Base-by-base conservation (phyloP, 2,888 invertebrate species). In the Cancer borealis region DNA sequence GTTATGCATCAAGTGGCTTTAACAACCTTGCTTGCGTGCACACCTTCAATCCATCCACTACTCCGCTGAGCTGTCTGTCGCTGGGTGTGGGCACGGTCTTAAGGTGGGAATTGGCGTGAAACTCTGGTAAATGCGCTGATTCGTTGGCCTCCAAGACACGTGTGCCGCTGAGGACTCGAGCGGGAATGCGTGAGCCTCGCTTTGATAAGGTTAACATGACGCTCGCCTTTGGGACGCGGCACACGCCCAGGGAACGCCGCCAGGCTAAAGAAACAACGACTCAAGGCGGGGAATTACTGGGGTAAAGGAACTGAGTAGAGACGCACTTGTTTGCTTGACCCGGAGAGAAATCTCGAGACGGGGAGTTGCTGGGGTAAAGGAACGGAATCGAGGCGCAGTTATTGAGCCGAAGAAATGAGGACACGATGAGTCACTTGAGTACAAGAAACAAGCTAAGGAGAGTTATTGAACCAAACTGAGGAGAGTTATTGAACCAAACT, bases 121-220 rank as follows among this genome's bases (percentile, higher is more conserved):
- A 84, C 39, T 84, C n/a, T 84, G 30, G 84, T 84, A 84, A 84
- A 84, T 17, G 39, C 84, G 84, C 30, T 84, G 84, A 84, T 84
- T 84, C 39, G 84, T 21, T 84, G 84, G 39, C 84, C 84, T 84
- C 39, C 14, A 39, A 39, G 84, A 84, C 84, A 84, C 84, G 84
- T 84, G 84, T 39, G 84, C 84, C 39, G 84, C 39, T 21, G 39
- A 30, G 84, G 84, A 39, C 14, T 39, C 39, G 21, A 84, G 84
- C 84, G 84, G 39, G 84, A 84, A 39, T 84, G 84, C 84, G 84
- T 84, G 84, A 84, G 84, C 26, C 84, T 84, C 84, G 84, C 84
- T 84, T 84, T 84, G 39, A 84, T 84, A 84, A 84, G 84, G 84
- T 84, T 39, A 84, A 84, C 84, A 30, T 0, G n/a, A 30, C n/a